Base-by-base conservation (phyloP, 2,797 vertebrate species). In the Enteromius thamalakanensis region DNA sequence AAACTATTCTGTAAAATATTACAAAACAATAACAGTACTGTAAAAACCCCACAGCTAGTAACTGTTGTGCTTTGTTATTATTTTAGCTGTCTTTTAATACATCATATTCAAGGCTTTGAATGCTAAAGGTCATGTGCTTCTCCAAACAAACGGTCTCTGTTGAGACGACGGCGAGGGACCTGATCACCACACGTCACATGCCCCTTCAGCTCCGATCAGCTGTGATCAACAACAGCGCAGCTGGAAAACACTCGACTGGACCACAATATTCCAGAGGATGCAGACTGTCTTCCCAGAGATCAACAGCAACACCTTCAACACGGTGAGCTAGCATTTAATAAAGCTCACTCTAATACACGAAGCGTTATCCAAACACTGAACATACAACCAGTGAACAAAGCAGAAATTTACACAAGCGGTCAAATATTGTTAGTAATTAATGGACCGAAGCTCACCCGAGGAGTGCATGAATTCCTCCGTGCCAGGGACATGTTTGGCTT, bases 381-480 rank as follows among this genome's bases (percentile, higher is more conserved):
- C 4, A 67, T 10, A 34, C 0, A 34, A 37, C 17, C 32, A 37
- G 32, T 8, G 8, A n/a, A n/a, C 19, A 21, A 4, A 10, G 3
- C 0, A 29, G 14, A 29, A 17, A 6, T 64, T 32, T 3, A 62
- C 34, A 11, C 9, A 5, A 42, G 65, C 21, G 1, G 34, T 68
- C 65, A 67, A 0, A 34, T 34, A 34, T 2, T 2, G 17, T 15
- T 29, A 26, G 23, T 29, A 15, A 26, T 62, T 15, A 17, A 8
- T 15, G 14, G 6, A 11, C 12, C 23, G 32, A 42, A 60, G 78
- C 81, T 83, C 62, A 87, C 86, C 26, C 79, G 65, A 11, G 75
- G 86, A 6, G 79, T 47, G 45, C 75, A 79, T 3, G 81, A 87
- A n/a, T 84, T 83, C 72, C 86, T 84, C 17, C 83, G 42, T 42